Conservation (phyloP, 1,140 invertebrate genomes). For the Ylistrum balloti region DNA sequence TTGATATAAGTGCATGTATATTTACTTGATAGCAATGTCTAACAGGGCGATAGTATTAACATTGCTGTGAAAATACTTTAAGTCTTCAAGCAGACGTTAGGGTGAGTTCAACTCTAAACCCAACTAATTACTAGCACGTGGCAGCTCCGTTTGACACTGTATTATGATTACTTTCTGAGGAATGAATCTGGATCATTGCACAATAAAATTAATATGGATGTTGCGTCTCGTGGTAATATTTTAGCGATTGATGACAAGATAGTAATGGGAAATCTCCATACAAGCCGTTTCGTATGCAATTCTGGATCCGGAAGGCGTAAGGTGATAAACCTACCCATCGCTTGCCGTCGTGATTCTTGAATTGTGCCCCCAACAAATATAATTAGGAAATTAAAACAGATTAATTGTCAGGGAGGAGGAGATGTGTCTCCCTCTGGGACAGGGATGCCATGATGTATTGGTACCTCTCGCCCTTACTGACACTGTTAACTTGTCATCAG, state of each 20-base stretch:
- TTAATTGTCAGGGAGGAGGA: not conserved
- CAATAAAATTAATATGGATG: constrained; percentile 5
- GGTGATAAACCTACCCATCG: not conserved
- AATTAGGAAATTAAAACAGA: not conserved
- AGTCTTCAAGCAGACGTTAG: too few relatives aligned
- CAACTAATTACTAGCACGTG: too few relatives aligned
- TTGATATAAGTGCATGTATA: too few relatives aligned
- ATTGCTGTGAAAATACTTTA: too few relatives aligned
- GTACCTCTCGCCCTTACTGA: not conserved
- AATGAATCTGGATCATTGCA: not conserved
- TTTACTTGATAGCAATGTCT: too few relatives aligned
- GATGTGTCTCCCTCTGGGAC: not conserved
- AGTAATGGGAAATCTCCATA: not conserved
- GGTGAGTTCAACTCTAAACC: too few relatives aligned
- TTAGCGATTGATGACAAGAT: not conserved
- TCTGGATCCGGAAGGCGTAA: not conserved
- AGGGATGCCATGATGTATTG: not conserved
- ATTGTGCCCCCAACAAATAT: not conserved
- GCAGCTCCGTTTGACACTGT: not conserved
- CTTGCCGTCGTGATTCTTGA: not conserved
- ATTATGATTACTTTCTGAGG: not conserved
- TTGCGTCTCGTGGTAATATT: not conserved
- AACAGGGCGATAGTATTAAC: too few relatives aligned
- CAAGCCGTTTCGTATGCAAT: not conserved
- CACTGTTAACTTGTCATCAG: not conserved